A percentile compares a stretch with the other conserved stretches of the same genome.
Evolutionary conservation across 2,797 vertebrate species (phyloP).

Genomic region (Sparus aurata): DNA sequence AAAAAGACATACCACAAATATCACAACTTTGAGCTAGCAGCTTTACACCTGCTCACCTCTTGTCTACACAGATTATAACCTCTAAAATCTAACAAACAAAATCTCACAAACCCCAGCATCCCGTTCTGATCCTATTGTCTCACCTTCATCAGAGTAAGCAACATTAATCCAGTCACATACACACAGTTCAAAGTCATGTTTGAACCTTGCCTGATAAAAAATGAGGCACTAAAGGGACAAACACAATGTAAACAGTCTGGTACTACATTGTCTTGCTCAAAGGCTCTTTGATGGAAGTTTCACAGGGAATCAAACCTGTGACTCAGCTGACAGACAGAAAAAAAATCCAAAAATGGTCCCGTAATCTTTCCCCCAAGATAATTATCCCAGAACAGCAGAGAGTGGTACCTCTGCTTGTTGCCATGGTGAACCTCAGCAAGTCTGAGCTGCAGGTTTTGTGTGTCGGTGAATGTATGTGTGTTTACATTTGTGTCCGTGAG

Average conservation of each 20-base stretch:
- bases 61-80: too few relatives aligned
- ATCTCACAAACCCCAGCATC: background rate
- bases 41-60: too few relatives aligned
- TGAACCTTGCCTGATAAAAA: background rate
- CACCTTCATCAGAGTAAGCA: conserved; percentile 6
- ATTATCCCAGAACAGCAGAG: conserved; percentile 33
- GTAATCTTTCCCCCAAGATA: conserved; percentile 41
- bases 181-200: background rate
- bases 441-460: conserved; percentile 43
- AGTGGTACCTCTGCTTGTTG: conserved; percentile 60
- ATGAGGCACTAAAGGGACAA: background rate
- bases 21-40: too few relatives aligned
- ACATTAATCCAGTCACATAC: background rate
- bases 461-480: background rate
- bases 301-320: conserved; percentile 8
- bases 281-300: background rate
- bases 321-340: conserved; percentile 8
- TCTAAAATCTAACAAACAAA: too few relatives aligned
- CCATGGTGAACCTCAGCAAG: conserved; percentile 70
- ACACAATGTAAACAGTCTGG: background rate
- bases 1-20: background rate
- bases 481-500: conserved; percentile 1
- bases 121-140: background rate
- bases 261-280: background rate
- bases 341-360: conserved; percentile 18